These are phyloP conservation scores for Eristalinus aeneus DNA, from an alignment of 2,888 invertebrate genomes.

Conservation along the genomic window DNA sequence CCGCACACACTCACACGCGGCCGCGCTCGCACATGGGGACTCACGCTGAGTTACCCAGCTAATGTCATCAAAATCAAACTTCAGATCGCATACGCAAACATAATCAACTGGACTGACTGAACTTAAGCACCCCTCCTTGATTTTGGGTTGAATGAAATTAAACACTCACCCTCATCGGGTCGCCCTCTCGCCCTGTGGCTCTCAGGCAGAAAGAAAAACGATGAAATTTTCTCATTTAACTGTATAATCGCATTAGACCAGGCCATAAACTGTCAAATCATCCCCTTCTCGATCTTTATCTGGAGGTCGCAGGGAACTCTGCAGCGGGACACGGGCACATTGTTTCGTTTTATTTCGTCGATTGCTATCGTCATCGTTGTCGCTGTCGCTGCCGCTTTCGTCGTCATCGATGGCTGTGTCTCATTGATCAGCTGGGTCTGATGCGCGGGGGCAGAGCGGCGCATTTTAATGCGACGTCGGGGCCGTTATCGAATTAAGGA, in stretches of 20 bases:
- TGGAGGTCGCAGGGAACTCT: not conserved
- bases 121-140: not conserved
- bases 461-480: conserved; percentile 52
- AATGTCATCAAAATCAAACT: conserved; percentile 61
- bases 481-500: conserved; percentile 45
- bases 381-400: not conserved
- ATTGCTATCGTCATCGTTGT: conserved; percentile 30
- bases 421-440: conserved; percentile 58
- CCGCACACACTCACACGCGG: not conserved
- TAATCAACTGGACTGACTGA: conserved; percentile 52
- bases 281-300: conserved; percentile 40
- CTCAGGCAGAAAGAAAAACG: not conserved
- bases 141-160: conserved; percentile 24
- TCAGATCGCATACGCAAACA: conserved; percentile 59
- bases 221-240: conserved; percentile 62
- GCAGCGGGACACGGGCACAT: not conserved
- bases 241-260: conserved; percentile 68
- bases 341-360: not conserved
- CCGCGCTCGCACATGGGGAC: not conserved
- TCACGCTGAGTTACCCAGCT: not conserved
- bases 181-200: not conserved
- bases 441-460: not conserved
- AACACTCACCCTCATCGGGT: conserved; percentile 14
- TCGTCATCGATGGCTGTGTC: not conserved
- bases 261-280: conserved; percentile 65